Evolutionary conservation across 2,113 vertebrate genomes (phyloP).

Genomic region (Myxocyprinus asiaticus): DNA sequence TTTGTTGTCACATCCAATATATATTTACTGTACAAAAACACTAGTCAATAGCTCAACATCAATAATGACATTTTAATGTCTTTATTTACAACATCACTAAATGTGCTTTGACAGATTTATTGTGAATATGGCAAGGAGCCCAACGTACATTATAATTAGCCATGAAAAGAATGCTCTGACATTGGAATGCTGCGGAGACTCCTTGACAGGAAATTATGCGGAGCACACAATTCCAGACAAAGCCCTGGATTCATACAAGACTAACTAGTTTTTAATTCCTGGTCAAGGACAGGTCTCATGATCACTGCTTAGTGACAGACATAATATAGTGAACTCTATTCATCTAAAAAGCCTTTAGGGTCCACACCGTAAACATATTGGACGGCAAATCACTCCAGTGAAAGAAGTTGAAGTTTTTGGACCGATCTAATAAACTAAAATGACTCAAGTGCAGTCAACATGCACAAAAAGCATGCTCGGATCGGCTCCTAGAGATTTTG

Average conservation of each 20-base stretch:
- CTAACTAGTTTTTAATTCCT: conserved; percentile 3
- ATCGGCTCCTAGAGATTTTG: background rate
- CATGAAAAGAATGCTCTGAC: conserved; percentile 41
- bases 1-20: conserved; percentile 41
- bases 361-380: background rate
- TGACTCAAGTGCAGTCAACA: background rate
- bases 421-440: background rate
- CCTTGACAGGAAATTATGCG: conserved; percentile 33
- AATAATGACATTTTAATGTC: conserved; percentile 47
- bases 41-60: conserved; percentile 45
- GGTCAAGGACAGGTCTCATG: conserved; percentile 41
- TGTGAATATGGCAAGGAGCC: conserved; percentile 40
- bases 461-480: background rate
- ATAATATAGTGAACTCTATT: background rate
- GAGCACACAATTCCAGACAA: conserved; percentile 27
- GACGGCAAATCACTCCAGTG: conserved; percentile 13
- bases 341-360: too few relatives aligned
- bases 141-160: conserved; percentile 48
- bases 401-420: background rate
- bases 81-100: conserved; percentile 45
- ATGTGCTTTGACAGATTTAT: conserved; percentile 54
- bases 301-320: conserved; percentile 16
- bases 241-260: conserved; percentile 23
- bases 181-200: conserved; percentile 29
- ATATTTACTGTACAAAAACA: conserved; percentile 45